phyloP scores from a whole-genome alignment of 1,140 invertebrate genomes.

The Adoxophyes honmai region DNA sequence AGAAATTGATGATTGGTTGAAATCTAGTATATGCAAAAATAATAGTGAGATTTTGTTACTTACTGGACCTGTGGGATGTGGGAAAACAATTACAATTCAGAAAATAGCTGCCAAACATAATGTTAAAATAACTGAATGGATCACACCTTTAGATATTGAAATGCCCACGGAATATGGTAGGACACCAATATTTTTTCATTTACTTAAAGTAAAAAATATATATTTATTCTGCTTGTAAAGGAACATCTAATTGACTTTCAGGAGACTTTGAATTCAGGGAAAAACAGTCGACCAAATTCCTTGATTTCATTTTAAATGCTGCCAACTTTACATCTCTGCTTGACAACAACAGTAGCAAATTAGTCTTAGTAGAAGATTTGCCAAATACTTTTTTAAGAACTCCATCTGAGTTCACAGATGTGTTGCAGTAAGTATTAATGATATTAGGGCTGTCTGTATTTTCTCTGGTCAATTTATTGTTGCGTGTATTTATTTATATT shows the following conservation, averaged over 20 bases:
- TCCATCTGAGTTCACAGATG: slow-evolving; percentile 78
- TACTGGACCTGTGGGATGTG: slow-evolving; percentile 85
- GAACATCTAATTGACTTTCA: slow-evolving; percentile 32
- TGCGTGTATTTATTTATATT: slow-evolving; percentile 45
- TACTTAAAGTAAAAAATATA: too few species aligned
- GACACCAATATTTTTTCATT: slow-evolving; percentile 2
- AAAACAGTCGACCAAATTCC: slow-evolving; percentile 81
- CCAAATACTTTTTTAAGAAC: slow-evolving; percentile 83
- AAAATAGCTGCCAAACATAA: slow-evolving; percentile 79
- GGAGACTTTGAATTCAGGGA: slow-evolving; percentile 66
- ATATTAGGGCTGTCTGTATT: neutral
- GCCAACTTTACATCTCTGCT: slow-evolving; percentile 83
- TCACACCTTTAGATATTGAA: slow-evolving; percentile 82
- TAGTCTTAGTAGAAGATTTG: slow-evolving; percentile 86
- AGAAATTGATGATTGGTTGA: slow-evolving; percentile 80
- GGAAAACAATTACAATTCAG: slow-evolving; percentile 82
- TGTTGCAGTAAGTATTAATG: slow-evolving; percentile 80
- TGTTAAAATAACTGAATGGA: slow-evolving; percentile 83
- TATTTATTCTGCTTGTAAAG: neutral
- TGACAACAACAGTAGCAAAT: slow-evolving; percentile 72
- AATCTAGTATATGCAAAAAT: slow-evolving; percentile 42
- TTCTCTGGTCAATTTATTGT: neutral
- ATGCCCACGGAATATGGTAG: slow-evolving; percentile 63
- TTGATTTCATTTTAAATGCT: slow-evolving; percentile 82
- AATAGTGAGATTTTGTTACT: slow-evolving; percentile 79